Evolutionary conservation across 1,140 invertebrate genomes (phyloP).

Genomic region (Apolygus lucorum): DNA sequence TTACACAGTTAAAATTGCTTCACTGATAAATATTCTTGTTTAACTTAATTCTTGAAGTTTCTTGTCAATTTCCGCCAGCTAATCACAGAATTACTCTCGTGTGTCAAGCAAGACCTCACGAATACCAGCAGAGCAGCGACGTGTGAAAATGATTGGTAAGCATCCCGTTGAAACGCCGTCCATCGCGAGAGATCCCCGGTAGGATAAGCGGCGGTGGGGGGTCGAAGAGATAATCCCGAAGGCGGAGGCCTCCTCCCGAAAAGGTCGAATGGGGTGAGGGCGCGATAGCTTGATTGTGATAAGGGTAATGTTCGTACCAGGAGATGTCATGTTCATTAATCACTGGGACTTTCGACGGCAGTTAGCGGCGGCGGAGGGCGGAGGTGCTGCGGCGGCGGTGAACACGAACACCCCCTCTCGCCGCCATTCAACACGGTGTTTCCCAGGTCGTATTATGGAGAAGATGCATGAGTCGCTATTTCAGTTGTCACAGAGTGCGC

Average conservation of each 20-base stretch:
- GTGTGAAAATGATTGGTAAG: too few species aligned
- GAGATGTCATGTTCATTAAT: constrained; percentile 15
- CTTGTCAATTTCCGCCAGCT: too few species aligned
- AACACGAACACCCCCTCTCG: background rate
- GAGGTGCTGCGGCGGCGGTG: background rate
- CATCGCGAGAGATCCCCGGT: too few species aligned
- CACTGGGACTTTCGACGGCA: background rate
- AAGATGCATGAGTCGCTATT: too few species aligned
- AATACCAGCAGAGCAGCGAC: too few species aligned
- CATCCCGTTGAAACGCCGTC: too few species aligned
- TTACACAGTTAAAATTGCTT: too few species aligned
- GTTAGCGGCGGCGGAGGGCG: background rate
- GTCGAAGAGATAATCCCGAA: background rate
- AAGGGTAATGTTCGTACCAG: constrained; percentile 16
- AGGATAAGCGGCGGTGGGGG: background rate
- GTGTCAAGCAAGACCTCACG: too few species aligned
- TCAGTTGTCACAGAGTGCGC: too few species aligned
- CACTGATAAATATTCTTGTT: too few species aligned
- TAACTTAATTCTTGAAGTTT: too few species aligned
- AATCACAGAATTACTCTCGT: too few species aligned
- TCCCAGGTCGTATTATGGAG: background rate
- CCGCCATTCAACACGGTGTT: constrained; percentile 1
- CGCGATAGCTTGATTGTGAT: constrained; percentile 4
- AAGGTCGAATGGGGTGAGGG: background rate
- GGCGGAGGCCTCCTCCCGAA: background rate